Evolutionary conservation across 2,797 vertebrate species (phyloP), one percentile per base, ranked within the genome.

Genomic region (Eulemur albifrons): DNA sequence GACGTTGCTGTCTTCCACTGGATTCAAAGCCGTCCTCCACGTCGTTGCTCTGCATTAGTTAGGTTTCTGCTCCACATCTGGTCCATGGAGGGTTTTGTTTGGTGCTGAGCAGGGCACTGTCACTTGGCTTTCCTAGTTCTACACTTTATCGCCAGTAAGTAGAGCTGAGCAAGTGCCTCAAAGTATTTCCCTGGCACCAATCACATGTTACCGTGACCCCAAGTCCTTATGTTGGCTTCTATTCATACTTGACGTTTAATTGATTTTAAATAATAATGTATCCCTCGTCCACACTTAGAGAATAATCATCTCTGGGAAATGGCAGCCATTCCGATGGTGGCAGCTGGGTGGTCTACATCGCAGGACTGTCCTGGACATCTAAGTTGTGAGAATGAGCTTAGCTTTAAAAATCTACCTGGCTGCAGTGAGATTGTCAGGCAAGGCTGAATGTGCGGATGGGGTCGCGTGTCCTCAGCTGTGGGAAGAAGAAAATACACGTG

Each of bases 251-350:
- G 52, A 94, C 82, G 35, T 88, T 93, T 95, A 88, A 79, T 82
- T 92, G 65, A 88, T 96, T 93, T 90, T 23, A 17, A 20, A 40
- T 59, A 90, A 89, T 73, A 92, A 93, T 79, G 82, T 27, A 79
- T 90, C 54, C 52, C 52, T 59, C 63, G 70, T 57, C 72, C 54
- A 87, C 54, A 69, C 69, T 94, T 77, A 85, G 65, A 92, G 88
- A 96, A 69, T 52, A 77, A 88, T 90, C 82, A 73, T 90, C 95
- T 92, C 96, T 95, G 88, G 96, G 94, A 88, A 82, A 73, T 30
- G 61, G 73, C 94, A 95, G 69, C 61, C 35, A 10, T 73, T 86
- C 75, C 50, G 61, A 85, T 1, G 27, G 70, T 8, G 61, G 88
- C 82, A 85, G 92, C 91, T 69, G 91, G 32, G 23, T 5, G 7